Conservation (phyloP, 2,113 vertebrate genomes). For the Meleagris gallopavo region DNA sequence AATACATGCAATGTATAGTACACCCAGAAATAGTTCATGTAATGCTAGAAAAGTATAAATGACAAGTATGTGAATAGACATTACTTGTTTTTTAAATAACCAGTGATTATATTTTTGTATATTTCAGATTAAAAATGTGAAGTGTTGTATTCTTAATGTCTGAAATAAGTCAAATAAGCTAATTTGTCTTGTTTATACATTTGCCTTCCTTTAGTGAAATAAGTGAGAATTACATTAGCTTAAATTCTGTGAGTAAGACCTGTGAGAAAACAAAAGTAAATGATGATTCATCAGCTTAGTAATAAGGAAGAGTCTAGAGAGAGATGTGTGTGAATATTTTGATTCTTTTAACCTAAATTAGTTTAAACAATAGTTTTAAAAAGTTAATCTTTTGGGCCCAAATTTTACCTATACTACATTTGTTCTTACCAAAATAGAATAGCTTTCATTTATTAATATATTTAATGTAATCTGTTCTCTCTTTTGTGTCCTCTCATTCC, state of each 20-base stretch:
- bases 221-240: constrained; percentile 9
- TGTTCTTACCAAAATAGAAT: neutral
- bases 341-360: neutral
- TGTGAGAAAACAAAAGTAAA: neutral
- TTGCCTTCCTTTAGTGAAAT: neutral
- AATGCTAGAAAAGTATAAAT: neutral
- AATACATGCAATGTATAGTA: neutral
- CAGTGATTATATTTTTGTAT: neutral
- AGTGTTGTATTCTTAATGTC: neutral
- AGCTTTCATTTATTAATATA: neutral
- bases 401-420: neutral
- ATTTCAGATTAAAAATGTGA: neutral
- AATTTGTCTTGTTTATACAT: neutral
- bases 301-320: neutral
- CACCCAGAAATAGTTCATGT: neutral
- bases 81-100: neutral
- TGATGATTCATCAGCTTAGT: neutral
- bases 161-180: neutral
- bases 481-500: neutral
- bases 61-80: neutral
- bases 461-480: neutral
- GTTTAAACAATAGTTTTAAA: neutral
- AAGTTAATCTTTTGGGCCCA: neutral
- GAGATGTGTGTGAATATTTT: constrained; percentile 6
- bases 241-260: neutral